Base-by-base conservation (phyloP, 2,797 vertebrate species). In the Atherinosoma microstoma region DNA sequence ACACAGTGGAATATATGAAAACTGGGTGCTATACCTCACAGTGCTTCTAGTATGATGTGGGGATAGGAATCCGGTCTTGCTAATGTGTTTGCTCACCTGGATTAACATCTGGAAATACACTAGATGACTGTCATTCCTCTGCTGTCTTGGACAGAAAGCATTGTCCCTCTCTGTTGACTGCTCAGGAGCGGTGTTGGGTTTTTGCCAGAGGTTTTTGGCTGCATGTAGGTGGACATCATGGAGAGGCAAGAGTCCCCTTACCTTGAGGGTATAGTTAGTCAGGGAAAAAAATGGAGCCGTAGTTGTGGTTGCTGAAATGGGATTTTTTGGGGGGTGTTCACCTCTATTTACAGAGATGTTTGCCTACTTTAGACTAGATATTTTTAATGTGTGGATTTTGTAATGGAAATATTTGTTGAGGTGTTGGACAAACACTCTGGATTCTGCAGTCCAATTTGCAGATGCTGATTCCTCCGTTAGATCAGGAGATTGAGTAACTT, bases 191-290 rank as follows among this genome's bases (percentile, higher is more conserved):
- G 66, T 63, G 30, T 69, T 84, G 87, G 73, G 70, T 34, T 29
- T 1, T 49, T 68, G 89, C 88, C 89, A 86, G 84, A 75, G 61
- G 73, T 79, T 85, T 90, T 76, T 87, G 86, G 87, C 85, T 75
- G 77, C 16, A 30, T 73, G 82, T 87, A 62, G 81, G 84, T 49
- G 63, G 84, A 81, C 86, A 79, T 81, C 80, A 73, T 36, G 27
- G 74, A 77, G 75, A 76, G 42, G 70, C 34, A 36, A 61, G 73
- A 60, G 67, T 73, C 42, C 10, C 36, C 20, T 63, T 60, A 35
- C 67, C 73, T 70, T 6, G 4, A 30, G 71, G 74, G 70, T 70
- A 78, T 57, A 66, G 63, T 70, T 18, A 57, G 71, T 79, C 76
- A 60, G 49, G 45, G 18, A 82, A 56, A 56, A 83, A 84, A 30